phyloP scores from a whole-genome alignment of 1,140 invertebrate species.

The Drosophila aff. region DNA sequence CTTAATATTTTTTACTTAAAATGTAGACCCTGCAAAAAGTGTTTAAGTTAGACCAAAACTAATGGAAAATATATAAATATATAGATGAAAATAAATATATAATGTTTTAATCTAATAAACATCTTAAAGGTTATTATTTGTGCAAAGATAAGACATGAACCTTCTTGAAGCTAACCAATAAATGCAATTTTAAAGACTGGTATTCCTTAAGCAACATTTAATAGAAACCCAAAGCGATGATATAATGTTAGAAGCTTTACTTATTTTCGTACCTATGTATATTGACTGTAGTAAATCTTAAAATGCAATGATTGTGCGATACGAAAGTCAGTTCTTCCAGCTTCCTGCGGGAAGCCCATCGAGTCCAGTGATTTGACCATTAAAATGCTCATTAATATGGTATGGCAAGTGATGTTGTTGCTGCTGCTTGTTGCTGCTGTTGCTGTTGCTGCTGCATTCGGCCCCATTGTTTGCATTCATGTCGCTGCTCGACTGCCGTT shows the following conservation, averaged over 20 bases:
- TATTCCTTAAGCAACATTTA: background rate
- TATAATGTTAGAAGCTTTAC: background rate
- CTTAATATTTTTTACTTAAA: too few relatives aligned
- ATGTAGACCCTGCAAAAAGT: too few relatives aligned
- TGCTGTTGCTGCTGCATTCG: constrained; percentile 24
- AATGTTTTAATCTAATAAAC: background rate
- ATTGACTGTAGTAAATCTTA: background rate
- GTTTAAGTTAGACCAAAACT: too few relatives aligned
- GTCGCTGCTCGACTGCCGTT: constrained; percentile 51
- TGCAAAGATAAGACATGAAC: too few relatives aligned
- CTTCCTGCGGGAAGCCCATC: background rate
- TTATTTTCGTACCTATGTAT: background rate
- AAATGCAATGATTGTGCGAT: background rate
- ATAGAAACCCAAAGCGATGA: background rate
- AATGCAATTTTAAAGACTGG: too few relatives aligned
- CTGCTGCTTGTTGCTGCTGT: constrained; percentile 27
- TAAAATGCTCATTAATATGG: constrained; percentile 53
- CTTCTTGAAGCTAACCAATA: too few relatives aligned
- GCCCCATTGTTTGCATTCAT: constrained; percentile 65
- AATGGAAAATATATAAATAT: background rate
- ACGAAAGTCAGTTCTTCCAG: background rate
- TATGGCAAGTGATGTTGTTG: constrained; percentile 30
- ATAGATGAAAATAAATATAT: background rate
- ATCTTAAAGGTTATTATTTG: too few relatives aligned
- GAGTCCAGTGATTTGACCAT: constrained; percentile 36